Conservation (phyloP, 2,113 vertebrate genomes). For the Columbina picui region DNA sequence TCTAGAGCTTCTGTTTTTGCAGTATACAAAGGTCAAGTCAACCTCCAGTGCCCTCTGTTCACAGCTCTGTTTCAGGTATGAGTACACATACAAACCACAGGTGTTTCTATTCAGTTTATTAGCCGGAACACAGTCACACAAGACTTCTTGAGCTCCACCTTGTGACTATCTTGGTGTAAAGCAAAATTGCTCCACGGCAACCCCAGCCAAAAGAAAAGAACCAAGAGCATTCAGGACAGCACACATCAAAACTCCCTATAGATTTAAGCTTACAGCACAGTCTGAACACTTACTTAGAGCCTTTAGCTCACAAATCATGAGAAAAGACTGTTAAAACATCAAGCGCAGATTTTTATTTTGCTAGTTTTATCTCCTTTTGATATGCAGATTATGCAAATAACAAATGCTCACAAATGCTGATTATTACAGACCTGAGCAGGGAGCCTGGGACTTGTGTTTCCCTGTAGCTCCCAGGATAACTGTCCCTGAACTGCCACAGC, state of each 20-base stretch:
- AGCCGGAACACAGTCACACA: background rate
- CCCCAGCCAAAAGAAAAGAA: background rate
- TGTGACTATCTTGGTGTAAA: constrained; percentile 26
- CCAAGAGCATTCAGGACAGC: background rate
- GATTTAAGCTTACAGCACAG: background rate
- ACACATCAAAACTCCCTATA: background rate
- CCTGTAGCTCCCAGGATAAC: background rate
- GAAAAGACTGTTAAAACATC: background rate
- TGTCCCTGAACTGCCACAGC: background rate
- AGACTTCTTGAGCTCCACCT: constrained; percentile 67
- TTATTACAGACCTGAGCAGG: background rate
- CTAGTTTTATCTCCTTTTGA: background rate
- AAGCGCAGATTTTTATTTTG: background rate
- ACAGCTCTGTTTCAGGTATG: background rate
- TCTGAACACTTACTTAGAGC: background rate
- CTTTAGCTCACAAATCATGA: background rate
- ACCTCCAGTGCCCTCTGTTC: background rate
- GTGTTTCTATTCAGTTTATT: background rate
- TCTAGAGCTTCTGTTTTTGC: background rate
- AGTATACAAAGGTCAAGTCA: background rate
- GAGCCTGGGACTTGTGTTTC: background rate
- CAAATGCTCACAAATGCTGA: background rate
- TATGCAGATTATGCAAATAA: background rate
- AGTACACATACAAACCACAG: fast-evolving
- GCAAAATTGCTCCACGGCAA: background rate